Conservation (phyloP, 37 sponge, comb jelly and placozoan species). For the Tethya wilhelma region DNA sequence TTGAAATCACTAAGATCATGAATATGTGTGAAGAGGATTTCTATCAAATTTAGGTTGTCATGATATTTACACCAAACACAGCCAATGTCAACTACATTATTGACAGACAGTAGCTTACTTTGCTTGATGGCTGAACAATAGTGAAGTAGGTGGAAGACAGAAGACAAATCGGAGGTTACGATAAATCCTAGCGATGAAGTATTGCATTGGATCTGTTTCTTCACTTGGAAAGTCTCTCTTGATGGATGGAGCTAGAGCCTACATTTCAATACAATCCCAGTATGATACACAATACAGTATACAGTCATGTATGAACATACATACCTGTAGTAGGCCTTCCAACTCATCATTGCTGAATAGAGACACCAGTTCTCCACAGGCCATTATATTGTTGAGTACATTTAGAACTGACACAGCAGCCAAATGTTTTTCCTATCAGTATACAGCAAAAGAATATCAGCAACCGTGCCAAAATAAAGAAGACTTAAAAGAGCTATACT, state of each 20-base stretch:
- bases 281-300: no score
- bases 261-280: no score
- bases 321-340: constrained; percentile 83
- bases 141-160: constrained; percentile 67
- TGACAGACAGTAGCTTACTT: constrained; percentile 47
- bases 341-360: constrained; percentile 89
- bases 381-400: constrained; percentile 62
- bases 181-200: constrained; percentile 70
- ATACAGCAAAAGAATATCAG: not conserved
- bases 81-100: not conserved
- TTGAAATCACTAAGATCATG: constrained; percentile 36
- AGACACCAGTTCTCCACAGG: constrained; percentile 78
- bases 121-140: constrained; percentile 56
- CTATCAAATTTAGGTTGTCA: not conserved
- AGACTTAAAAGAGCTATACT: constrained; percentile 1
- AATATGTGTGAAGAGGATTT: not conserved
- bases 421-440: constrained; percentile 57
- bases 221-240: constrained; percentile 87
- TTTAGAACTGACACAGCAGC: constrained; percentile 37
- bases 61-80: not conserved
- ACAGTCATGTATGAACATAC: not conserved
- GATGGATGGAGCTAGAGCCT: constrained; percentile 79
- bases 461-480: not conserved
- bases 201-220: constrained; percentile 80
- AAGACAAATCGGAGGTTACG: constrained; percentile 82